Percentiles rank a stretch among this genome's conserved stretches.
Conservation (phyloP, 2,888 invertebrate genomes). For the Resseliella maxima region DNA sequence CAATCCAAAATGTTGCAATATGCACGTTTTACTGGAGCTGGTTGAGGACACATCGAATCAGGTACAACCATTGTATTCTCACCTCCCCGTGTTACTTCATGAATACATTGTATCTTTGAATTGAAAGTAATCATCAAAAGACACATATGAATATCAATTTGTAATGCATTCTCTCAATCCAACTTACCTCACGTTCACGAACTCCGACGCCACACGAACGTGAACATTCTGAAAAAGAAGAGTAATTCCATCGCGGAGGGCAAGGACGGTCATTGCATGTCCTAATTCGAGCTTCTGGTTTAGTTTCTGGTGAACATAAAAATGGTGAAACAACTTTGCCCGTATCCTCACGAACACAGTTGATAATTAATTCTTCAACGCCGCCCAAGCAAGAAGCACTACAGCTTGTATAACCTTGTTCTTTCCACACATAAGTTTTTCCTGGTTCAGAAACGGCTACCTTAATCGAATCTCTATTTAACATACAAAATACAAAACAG, state of each 20-base stretch:
- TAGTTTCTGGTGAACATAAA: constrained; percentile 86
- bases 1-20: constrained; percentile 94
- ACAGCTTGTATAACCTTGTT: constrained; percentile 91
- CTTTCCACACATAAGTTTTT: constrained; percentile 89
- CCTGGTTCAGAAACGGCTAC: constrained; percentile 80
- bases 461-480: constrained; percentile 69
- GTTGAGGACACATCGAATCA: constrained; percentile 89
- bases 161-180: not conserved
- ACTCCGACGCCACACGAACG: constrained; percentile 95
- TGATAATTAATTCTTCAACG: constrained; percentile 86
- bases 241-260: constrained; percentile 93
- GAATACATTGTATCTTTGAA: constrained; percentile 66
- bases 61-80: constrained; percentile 93
- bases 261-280: constrained; percentile 96
- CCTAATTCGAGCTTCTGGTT: constrained; percentile 88
- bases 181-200: constrained; percentile 86
- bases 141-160: too few relatives aligned
- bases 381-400: constrained; percentile 94
- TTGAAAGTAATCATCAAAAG: too few relatives aligned
- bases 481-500: too few relatives aligned
- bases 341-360: constrained; percentile 88
- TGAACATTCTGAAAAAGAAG: constrained; percentile 89
- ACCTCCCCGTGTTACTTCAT: constrained; percentile 83
- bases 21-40: constrained; percentile 87
- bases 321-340: constrained; percentile 88